A percentile compares a stretch with the other conserved stretches of the same genome.
phyloP scores from a whole-genome alignment of 1,140 invertebrate genomes.

The Galendromus occidentalis region DNA sequence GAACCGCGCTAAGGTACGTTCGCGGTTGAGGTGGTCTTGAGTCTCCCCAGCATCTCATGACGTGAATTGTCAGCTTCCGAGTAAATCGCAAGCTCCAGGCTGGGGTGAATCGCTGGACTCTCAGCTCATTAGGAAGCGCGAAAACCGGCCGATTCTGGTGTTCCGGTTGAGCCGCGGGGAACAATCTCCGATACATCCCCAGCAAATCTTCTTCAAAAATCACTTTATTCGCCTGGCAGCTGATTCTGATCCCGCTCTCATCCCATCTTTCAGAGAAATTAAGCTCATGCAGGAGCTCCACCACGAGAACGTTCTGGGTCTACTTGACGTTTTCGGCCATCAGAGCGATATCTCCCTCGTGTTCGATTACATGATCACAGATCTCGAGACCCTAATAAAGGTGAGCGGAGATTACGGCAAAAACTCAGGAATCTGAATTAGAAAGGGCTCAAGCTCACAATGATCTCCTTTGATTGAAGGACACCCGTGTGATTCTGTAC shows the following conservation, averaged over 20 bases:
- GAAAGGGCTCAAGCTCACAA: conserved; percentile 10
- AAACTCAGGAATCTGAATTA: not conserved
- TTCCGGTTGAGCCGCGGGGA: too few relatives aligned
- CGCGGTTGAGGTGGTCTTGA: too few relatives aligned
- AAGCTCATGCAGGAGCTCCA: conserved; percentile 88
- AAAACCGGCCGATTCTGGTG: too few relatives aligned
- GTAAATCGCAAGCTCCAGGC: too few relatives aligned
- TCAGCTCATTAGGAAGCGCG: too few relatives aligned
- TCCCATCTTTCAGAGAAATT: conserved; percentile 52
- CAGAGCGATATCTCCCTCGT: conserved; percentile 96
- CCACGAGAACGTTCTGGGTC: conserved; percentile 81
- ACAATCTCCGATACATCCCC: too few relatives aligned
- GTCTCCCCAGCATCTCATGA: too few relatives aligned
- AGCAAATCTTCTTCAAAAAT: too few relatives aligned
- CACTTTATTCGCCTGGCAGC: too few relatives aligned
- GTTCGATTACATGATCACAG: conserved; percentile 99
- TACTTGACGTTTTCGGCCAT: conserved; percentile 85
- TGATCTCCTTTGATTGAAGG: conserved; percentile 36
- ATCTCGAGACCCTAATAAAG: conserved; percentile 55
- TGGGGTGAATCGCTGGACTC: too few relatives aligned
- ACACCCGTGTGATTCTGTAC: conserved; percentile 60
- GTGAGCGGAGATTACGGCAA: not conserved
- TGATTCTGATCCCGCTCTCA: too few relatives aligned
- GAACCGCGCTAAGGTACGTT: conserved; percentile 52
- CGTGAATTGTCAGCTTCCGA: too few relatives aligned